phyloP scores from a whole-genome alignment of 1,140 invertebrate species.

The Aporrectodea caliginosa region DNA sequence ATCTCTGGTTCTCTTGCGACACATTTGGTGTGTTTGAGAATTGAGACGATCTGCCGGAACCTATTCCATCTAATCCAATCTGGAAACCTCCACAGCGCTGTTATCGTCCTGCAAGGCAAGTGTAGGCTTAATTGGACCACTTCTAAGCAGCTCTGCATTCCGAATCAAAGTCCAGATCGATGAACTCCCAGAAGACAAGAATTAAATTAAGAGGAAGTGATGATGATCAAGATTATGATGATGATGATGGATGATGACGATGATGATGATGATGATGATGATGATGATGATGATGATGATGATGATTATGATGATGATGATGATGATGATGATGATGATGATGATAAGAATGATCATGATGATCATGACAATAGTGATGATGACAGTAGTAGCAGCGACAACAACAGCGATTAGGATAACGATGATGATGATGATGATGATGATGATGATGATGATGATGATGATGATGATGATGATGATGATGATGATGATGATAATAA shows the following conservation, averaged over 20 bases:
- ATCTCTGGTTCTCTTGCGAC: no score
- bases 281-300: conserved; percentile 3
- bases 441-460: conserved; percentile 12
- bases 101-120: no score
- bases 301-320: not conserved
- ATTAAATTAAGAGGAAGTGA: not conserved
- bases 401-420: not conserved
- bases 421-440: conserved; percentile 5
- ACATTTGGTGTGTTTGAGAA: no score
- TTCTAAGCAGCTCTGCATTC: no score
- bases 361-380: not conserved
- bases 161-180: no score
- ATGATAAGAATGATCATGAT: not conserved
- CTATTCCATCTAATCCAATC: no score
- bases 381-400: not conserved
- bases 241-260: not conserved
- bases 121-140: no score
- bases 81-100: no score
- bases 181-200: no score
- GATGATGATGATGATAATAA: not conserved
- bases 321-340: conserved; percentile 2
- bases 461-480: conserved; percentile 13
- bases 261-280: not conserved
- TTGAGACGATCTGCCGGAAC: no score
- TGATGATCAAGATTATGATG: not conserved